Evolutionary conservation across 2,888 invertebrate genomes (phyloP).

Genomic region (Coronaproctus castanopsis): DNA sequence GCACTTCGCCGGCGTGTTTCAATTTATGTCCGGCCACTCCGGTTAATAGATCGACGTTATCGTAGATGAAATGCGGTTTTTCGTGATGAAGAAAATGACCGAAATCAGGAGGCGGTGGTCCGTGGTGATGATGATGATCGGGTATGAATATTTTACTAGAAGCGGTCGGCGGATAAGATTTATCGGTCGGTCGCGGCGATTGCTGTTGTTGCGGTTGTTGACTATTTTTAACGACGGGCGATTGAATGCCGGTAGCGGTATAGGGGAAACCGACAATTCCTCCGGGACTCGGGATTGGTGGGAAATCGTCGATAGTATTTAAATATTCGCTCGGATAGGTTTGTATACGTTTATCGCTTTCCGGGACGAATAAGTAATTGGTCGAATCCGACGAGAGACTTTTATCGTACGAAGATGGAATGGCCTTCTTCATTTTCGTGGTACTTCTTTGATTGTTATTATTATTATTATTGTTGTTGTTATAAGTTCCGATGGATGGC

Average conservation of each 20-base stretch:
- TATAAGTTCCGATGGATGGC: not conserved
- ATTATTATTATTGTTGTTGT: not conserved
- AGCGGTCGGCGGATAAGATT: constrained; percentile 5
- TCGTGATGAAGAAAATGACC: constrained; percentile 3
- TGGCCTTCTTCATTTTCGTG: not conserved
- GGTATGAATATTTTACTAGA: constrained; percentile 7
- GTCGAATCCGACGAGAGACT: not conserved
- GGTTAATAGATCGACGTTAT: constrained; percentile 8
- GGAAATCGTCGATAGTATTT: constrained; percentile 2
- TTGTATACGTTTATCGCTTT: constrained; percentile 5
- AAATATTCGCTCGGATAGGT: not conserved
- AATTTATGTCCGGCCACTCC: constrained; percentile 11
- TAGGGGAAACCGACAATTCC: not conserved
- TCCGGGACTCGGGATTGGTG: not conserved
- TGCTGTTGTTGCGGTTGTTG: not conserved
- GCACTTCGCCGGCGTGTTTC: constrained; percentile 9
- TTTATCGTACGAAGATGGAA: too few relatives aligned
- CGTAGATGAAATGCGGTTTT: constrained; percentile 10
- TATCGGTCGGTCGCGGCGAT: not conserved
- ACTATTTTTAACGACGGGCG: too few relatives aligned
- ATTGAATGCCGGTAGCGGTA: too few relatives aligned
- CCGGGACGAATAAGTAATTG: constrained; percentile 2
- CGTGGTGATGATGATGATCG: constrained; percentile 1
- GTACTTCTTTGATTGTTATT: not conserved
- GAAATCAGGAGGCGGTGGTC: not conserved